Evolutionary conservation across 2,888 invertebrate genomes (phyloP).

Genomic region (Acanthosoma haemorrhoidale): DNA sequence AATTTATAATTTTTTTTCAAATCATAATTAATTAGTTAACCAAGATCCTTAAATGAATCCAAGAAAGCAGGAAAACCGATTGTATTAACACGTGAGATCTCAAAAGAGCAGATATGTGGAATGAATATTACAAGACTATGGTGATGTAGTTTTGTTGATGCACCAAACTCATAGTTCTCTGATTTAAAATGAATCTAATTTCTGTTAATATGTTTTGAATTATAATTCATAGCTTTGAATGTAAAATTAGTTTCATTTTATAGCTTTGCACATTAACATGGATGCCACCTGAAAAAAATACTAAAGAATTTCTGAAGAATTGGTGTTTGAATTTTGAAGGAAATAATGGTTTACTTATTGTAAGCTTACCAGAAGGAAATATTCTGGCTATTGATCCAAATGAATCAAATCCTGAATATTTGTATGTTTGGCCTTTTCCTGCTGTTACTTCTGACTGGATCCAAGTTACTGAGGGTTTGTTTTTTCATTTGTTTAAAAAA

Average conservation of each 20-base stretch:
- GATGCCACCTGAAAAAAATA: neutral
- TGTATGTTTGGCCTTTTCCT: neutral
- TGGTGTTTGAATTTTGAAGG: neutral
- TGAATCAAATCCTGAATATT: neutral
- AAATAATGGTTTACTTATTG: neutral
- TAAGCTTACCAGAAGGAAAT: conserved; percentile 10
- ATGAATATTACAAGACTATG: no score
- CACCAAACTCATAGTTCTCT: no score
- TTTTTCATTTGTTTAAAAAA: no score
- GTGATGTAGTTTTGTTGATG: no score
- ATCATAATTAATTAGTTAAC: no score
- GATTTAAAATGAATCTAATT: no score
- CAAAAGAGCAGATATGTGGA: no score
- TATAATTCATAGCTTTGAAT: neutral
- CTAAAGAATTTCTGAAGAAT: neutral
- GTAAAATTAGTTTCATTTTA: neutral
- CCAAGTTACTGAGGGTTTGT: neutral
- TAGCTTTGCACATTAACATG: neutral
- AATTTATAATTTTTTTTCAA: no score
- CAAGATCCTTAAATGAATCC: no score
- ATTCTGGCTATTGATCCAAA: conserved; percentile 4
- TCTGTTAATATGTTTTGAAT: no score
- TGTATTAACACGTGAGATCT: no score
- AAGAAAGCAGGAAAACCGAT: no score
- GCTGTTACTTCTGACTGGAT: neutral